A percentile compares a stretch with the other conserved stretches of the same genome.
Evolutionary conservation across 2,113 vertebrate species (phyloP).

Genomic region (Prunella himalayana): DNA sequence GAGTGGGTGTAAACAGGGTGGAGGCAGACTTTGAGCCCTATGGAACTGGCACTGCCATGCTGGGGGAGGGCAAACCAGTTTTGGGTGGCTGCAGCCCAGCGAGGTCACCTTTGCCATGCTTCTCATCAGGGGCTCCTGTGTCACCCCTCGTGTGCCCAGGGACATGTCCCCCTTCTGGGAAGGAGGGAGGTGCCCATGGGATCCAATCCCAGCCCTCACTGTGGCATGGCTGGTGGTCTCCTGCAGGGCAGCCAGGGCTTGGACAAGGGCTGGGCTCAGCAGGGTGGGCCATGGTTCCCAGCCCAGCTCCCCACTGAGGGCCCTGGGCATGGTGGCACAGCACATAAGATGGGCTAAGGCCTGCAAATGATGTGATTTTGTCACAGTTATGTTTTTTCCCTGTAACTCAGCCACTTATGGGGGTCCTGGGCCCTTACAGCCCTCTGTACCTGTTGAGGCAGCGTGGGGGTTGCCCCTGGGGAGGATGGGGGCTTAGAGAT

Average conservation of each 20-base stretch:
- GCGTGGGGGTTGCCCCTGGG: not conserved
- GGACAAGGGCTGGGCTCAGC: not conserved
- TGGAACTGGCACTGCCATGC: not conserved
- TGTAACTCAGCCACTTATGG: rapidly evolving
- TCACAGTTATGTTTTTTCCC: not conserved
- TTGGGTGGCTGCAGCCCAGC: not conserved
- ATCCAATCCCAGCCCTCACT: not conserved
- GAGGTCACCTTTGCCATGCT: not conserved
- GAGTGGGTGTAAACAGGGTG: conserved; percentile 6
- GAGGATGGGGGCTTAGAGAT: not conserved
- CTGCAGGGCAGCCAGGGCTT: not conserved
- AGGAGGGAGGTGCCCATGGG: not conserved
- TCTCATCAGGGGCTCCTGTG: rapidly evolving
- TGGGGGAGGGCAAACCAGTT: not conserved
- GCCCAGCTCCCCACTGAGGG: not conserved
- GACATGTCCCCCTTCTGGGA: rapidly evolving
- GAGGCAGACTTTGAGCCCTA: conserved; percentile 52
- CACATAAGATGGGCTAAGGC: not conserved
- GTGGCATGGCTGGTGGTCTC: not conserved
- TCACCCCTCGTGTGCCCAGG: rapidly evolving
- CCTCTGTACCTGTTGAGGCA: not conserved
- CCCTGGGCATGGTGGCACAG: not conserved
- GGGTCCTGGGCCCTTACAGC: too few species aligned
- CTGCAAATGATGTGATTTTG: not conserved
- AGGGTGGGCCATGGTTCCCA: not conserved